These are phyloP conservation scores for Machaerirhynchus nigripectus DNA, from an alignment of 2,113 vertebrate species.

Conservation along the genomic window DNA sequence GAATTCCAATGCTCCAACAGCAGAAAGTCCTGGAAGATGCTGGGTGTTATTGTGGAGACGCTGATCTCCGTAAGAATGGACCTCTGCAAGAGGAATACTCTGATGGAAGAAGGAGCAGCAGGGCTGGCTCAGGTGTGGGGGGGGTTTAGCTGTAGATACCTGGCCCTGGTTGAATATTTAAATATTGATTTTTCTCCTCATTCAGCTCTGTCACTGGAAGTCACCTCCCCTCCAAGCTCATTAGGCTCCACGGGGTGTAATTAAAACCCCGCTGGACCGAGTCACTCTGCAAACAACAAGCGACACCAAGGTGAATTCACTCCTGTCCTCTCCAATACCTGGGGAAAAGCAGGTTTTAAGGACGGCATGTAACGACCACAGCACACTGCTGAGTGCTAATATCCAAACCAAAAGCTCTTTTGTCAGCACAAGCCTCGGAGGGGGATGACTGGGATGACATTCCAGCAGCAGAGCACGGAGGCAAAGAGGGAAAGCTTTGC, in stretches of 20 bases:
- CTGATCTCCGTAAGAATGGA: accelerated
- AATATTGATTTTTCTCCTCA: background rate
- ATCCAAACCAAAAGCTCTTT: background rate
- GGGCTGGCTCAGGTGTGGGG: background rate
- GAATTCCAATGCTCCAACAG: background rate
- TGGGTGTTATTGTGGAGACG: background rate
- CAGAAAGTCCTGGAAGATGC: background rate
- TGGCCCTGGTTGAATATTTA: background rate
- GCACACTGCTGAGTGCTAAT: background rate
- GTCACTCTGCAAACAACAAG: background rate
- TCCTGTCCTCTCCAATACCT: accelerated
- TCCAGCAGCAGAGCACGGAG: background rate
- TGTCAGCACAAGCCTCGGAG: background rate
- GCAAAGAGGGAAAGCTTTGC: background rate
- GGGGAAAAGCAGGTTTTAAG: background rate
- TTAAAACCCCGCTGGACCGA: accelerated
- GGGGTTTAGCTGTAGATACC: background rate
- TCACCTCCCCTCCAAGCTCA: background rate
- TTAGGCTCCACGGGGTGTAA: background rate
- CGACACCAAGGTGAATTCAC: background rate
- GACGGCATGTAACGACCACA: background rate
- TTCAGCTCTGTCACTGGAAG: background rate
- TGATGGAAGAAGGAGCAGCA: background rate
- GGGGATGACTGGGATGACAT: slow-evolving; percentile 1
- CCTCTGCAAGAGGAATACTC: background rate